These are phyloP conservation scores for Brachionichthys hirsutus DNA, from an alignment of 2,113 vertebrate species.

Conservation along the genomic window DNA sequence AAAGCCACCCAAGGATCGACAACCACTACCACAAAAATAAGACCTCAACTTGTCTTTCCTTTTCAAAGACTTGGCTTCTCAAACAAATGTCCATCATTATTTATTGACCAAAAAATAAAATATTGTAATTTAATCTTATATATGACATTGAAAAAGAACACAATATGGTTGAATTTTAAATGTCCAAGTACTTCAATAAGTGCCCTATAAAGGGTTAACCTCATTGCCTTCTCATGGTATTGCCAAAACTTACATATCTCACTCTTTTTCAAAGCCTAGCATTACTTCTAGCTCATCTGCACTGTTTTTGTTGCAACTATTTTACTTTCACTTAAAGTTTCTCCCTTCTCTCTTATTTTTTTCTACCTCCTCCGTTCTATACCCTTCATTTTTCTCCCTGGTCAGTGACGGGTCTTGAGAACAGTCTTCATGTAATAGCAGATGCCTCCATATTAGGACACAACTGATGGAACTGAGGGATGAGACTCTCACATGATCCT, in stretches of 20 bases:
- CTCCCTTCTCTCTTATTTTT: slow-evolving; percentile 27
- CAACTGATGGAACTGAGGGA: slow-evolving; percentile 62
- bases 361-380: slow-evolving; percentile 15
- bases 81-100: too few relatives aligned
- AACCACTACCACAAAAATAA: slow-evolving; percentile 38
- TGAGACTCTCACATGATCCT: slow-evolving; percentile 60
- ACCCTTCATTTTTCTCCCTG: slow-evolving; percentile 49
- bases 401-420: slow-evolving; percentile 65
- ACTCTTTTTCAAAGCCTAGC: background rate
- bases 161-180: slow-evolving; percentile 5
- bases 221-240: slow-evolving; percentile 7
- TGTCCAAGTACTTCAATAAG: slow-evolving; percentile 18
- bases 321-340: slow-evolving; percentile 32
- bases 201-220: slow-evolving; percentile 1
- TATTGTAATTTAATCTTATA: too few relatives aligned
- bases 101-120: too few relatives aligned
- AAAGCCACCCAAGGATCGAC: too few relatives aligned
- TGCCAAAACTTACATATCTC: slow-evolving; percentile 18
- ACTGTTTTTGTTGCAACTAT: slow-evolving; percentile 20
- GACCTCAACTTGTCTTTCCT: slow-evolving; percentile 31
- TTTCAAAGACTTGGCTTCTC: background rate
- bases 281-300: slow-evolving; percentile 4
- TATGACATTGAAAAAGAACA: too few relatives aligned
- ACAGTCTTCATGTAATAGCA: slow-evolving; percentile 55
- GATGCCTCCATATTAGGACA: slow-evolving; percentile 79